A percentile compares a stretch with the other conserved stretches of the same genome.
Conservation (phyloP, 2,113 vertebrate species). For the Seriola rivoliana region DNA sequence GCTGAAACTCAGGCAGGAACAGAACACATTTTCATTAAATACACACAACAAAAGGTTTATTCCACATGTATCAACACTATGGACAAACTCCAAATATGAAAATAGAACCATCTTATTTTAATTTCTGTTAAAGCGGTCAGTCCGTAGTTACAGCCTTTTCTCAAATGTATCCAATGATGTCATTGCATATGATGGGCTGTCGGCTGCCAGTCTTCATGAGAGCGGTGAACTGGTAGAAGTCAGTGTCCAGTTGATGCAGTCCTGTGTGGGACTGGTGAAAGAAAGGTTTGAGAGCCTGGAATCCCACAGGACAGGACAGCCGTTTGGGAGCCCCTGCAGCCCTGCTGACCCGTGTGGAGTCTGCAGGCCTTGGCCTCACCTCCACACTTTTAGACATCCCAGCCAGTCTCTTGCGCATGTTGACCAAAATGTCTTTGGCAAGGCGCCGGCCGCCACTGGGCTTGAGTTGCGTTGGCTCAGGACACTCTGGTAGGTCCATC, state of each 20-base stretch:
- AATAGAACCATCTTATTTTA: slow-evolving; percentile 39
- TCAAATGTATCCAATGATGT: slow-evolving; percentile 94
- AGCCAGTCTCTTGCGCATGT: slow-evolving; percentile 90
- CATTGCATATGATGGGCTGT: slow-evolving; percentile 96
- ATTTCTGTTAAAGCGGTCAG: neutral
- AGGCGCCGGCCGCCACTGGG: slow-evolving; percentile 83
- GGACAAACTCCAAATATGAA: slow-evolving; percentile 17
- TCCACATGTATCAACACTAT: slow-evolving; percentile 33
- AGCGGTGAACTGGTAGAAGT: slow-evolving; percentile 90
- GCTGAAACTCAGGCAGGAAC: slow-evolving; percentile 13
- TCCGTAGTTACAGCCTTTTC: slow-evolving; percentile 2
- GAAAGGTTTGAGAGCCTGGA: slow-evolving; percentile 87
- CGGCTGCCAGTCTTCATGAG: slow-evolving; percentile 96
- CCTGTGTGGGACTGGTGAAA: slow-evolving; percentile 93
- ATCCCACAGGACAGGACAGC: slow-evolving; percentile 92
- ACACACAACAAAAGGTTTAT: slow-evolving; percentile 59
- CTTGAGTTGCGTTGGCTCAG: slow-evolving; percentile 82
- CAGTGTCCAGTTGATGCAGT: slow-evolving; percentile 87
- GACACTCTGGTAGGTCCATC: slow-evolving; percentile 95
- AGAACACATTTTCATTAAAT: slow-evolving; percentile 48
- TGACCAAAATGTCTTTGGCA: slow-evolving; percentile 92
- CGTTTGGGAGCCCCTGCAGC: slow-evolving; percentile 85
- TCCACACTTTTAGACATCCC: slow-evolving; percentile 86
- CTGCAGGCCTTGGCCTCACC: slow-evolving; percentile 65
- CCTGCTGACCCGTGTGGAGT: slow-evolving; percentile 53